These are phyloP conservation scores for Narcine bancroftii DNA, from an alignment of 2,113 vertebrate genomes.

Conservation along the genomic window DNA sequence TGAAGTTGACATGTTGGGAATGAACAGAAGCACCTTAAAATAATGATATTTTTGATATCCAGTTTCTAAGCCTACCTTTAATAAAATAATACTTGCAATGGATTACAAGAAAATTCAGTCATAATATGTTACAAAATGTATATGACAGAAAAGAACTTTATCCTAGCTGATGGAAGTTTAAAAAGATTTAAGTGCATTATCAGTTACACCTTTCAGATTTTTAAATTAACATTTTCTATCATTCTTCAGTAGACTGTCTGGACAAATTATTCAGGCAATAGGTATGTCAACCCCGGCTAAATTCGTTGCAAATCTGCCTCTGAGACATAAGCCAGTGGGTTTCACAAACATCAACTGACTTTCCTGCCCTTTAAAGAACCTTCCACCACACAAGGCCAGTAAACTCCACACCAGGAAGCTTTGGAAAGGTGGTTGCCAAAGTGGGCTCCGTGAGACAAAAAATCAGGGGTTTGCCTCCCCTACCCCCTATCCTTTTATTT, in stretches of 20 bases:
- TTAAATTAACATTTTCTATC: neutral
- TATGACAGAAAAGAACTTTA: neutral
- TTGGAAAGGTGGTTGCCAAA: no score
- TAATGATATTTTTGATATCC: neutral
- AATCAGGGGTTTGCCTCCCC: no score
- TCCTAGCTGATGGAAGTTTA: neutral
- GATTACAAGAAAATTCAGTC: neutral
- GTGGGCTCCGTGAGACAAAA: no score
- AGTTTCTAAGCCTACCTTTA: neutral
- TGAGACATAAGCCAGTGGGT: no score
- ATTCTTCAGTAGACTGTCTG: neutral
- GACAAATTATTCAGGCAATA: neutral
- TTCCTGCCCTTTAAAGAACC: no score
- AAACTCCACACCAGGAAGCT: no score
- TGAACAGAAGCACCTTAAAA: neutral
- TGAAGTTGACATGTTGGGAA: neutral
- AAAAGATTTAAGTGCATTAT: neutral
- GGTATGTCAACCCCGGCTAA: no score
- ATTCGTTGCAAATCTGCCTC: no score
- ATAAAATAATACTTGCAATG: neutral
- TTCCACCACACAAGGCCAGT: no score
- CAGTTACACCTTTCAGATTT: neutral
- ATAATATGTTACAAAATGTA: neutral
- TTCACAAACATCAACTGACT: no score
- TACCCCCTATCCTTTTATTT: no score